Percentiles rank a stretch among this genome's conserved stretches.
These are phyloP conservation scores for Hippocampus mohnikei DNA, from an alignment of 2,113 vertebrate genomes.

Conservation along the genomic window DNA sequence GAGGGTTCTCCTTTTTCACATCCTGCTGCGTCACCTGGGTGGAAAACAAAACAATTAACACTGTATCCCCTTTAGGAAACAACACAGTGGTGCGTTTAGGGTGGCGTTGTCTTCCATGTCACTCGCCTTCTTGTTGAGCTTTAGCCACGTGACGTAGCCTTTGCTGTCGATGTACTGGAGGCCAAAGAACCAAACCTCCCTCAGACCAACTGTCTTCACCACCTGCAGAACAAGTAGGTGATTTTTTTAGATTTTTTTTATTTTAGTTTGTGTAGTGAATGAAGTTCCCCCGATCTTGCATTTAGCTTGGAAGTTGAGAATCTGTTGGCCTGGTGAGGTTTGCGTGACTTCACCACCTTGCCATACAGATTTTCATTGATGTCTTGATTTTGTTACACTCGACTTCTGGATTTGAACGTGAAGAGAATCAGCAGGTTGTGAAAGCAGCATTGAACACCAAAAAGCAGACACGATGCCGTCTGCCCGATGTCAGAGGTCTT, in stretches of 20 bases:
- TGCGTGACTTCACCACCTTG: background rate
- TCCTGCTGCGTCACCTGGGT: slow-evolving; percentile 93
- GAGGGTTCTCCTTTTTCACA: slow-evolving; percentile 94
- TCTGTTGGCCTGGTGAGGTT: background rate
- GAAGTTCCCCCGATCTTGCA: background rate
- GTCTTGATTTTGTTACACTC: background rate
- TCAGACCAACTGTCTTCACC: slow-evolving; percentile 95
- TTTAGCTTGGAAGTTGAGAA: background rate
- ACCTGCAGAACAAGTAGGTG: slow-evolving; percentile 72
- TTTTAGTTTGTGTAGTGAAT: background rate
- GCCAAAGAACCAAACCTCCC: slow-evolving; percentile 98
- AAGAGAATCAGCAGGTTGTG: background rate
- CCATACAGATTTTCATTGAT: too few species aligned
- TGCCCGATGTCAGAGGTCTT: background rate
- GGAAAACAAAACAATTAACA: background rate
- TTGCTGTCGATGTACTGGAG: slow-evolving; percentile 97
- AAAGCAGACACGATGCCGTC: too few species aligned
- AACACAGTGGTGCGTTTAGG: background rate
- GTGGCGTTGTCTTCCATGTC: background rate
- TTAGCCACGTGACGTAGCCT: slow-evolving; percentile 95
- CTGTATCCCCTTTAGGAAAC: background rate
- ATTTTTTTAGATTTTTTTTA: background rate
- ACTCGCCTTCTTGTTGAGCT: slow-evolving; percentile 94
- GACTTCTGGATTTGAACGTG: background rate
- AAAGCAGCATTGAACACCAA: too few species aligned